Evolutionary conservation across 1,140 invertebrate genomes (phyloP).

Genomic region (Chrysomallon squamiferum): DNA sequence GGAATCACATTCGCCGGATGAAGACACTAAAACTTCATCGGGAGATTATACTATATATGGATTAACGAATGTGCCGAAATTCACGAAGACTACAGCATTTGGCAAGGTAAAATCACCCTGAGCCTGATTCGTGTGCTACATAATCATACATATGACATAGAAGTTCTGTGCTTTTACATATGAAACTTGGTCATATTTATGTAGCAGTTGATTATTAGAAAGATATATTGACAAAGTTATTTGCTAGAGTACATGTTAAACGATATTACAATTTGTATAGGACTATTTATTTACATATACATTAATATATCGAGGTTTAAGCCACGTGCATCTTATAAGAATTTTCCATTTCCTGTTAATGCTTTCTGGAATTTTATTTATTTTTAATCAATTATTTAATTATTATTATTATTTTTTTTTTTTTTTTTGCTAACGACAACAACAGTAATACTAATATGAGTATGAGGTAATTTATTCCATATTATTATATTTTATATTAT

Average conservation of each 20-base stretch:
- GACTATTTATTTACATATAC: too few relatives aligned
- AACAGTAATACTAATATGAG: neutral
- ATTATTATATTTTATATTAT: neutral
- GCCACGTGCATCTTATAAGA: too few relatives aligned
- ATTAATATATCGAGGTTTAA: too few relatives aligned
- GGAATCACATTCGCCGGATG: too few relatives aligned
- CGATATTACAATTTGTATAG: too few relatives aligned
- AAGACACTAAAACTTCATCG: conserved; percentile 11
- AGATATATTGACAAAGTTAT: neutral
- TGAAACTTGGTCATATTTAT: neutral
- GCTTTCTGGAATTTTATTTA: neutral
- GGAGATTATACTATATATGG: conserved; percentile 45
- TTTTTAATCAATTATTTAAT: neutral
- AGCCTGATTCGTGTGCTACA: neutral
- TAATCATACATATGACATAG: neutral
- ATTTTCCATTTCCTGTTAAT: neutral
- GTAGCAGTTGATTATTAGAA: neutral
- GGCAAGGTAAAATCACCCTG: conserved; percentile 29
- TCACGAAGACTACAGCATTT: conserved; percentile 31
- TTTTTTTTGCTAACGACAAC: neutral
- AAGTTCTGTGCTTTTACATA: neutral
- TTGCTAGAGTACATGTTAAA: neutral
- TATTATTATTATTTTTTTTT: neutral
- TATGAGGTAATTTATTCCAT: neutral
- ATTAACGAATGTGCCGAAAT: conserved; percentile 37